phyloP scores from a whole-genome alignment of 1,140 invertebrate genomes.

The Penaeus vannamei region DNA sequence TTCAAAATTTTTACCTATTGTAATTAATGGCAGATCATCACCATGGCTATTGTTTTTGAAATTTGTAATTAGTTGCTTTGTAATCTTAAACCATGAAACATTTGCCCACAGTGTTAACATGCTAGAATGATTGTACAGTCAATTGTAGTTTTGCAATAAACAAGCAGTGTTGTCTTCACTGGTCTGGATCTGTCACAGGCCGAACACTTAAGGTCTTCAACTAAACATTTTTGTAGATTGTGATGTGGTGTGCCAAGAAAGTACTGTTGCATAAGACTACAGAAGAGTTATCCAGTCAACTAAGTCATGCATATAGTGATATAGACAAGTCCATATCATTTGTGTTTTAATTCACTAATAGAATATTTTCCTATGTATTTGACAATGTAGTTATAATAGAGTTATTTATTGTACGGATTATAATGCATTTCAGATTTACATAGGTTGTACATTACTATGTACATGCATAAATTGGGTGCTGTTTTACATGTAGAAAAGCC shows the following conservation, averaged over 20 bases:
- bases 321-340: constrained; percentile 60
- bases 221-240: constrained; percentile 60
- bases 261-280: constrained; percentile 52
- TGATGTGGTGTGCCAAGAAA: constrained; percentile 63
- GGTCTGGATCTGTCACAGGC: not conserved
- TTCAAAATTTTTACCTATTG: too few species aligned
- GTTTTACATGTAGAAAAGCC: constrained; percentile 34
- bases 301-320: constrained; percentile 59
- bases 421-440: constrained; percentile 53
- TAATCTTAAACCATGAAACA: too few species aligned
- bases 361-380: constrained; percentile 63
- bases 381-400: constrained; percentile 59
- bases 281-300: constrained; percentile 45
- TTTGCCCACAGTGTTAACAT: too few species aligned
- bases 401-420: constrained; percentile 64
- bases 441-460: constrained; percentile 45
- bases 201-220: constrained; percentile 17
- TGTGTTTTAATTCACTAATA: constrained; percentile 56
- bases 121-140: too few species aligned
- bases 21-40: too few species aligned
- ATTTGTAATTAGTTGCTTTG: too few species aligned
- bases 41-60: too few species aligned
- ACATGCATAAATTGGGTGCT: constrained; percentile 33
- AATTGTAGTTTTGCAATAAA: too few species aligned
- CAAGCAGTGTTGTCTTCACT: not conserved